Conservation (phyloP, 2,113 vertebrate species). For the Phaethornis superciliosus region DNA sequence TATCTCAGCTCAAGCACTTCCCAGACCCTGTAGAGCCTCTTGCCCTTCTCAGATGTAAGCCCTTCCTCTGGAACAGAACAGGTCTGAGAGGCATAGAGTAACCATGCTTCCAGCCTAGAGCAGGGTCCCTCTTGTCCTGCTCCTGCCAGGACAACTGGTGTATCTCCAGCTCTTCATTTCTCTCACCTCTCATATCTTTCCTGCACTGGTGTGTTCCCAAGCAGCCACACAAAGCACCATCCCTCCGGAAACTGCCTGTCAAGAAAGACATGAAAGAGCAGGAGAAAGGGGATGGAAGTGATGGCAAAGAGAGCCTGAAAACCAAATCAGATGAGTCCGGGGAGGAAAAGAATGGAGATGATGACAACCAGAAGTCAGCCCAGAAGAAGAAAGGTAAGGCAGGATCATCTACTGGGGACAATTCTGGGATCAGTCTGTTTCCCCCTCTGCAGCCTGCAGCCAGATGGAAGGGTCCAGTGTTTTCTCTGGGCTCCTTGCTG, state of each 20-base stretch:
- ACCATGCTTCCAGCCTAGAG: background rate
- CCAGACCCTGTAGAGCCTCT: background rate
- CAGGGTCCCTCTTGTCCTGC: background rate
- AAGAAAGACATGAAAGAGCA: conserved; percentile 94
- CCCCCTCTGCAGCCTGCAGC: rapidly evolving
- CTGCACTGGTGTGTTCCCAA: conserved; percentile 15
- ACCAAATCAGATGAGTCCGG: conserved; percentile 94
- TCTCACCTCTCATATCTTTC: background rate
- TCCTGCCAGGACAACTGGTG: background rate
- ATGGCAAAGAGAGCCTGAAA: conserved; percentile 92
- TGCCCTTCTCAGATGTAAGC: background rate
- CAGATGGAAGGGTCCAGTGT: background rate
- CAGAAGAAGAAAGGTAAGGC: conserved; percentile 92
- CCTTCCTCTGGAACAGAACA: background rate
- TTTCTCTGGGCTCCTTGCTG: background rate
- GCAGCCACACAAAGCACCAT: conserved; percentile 76
- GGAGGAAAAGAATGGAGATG: conserved; percentile 94
- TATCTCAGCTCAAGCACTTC: background rate
- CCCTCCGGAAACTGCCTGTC: conserved; percentile 79
- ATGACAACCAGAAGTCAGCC: conserved; percentile 90
- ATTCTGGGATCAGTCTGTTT: background rate
- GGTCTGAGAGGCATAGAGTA: background rate
- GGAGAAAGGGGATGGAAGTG: conserved; percentile 90
- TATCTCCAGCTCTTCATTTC: background rate
- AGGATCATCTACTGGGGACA: background rate